Base-by-base conservation (phyloP, 2,113 vertebrate species). In the Lampris megalopsis region DNA sequence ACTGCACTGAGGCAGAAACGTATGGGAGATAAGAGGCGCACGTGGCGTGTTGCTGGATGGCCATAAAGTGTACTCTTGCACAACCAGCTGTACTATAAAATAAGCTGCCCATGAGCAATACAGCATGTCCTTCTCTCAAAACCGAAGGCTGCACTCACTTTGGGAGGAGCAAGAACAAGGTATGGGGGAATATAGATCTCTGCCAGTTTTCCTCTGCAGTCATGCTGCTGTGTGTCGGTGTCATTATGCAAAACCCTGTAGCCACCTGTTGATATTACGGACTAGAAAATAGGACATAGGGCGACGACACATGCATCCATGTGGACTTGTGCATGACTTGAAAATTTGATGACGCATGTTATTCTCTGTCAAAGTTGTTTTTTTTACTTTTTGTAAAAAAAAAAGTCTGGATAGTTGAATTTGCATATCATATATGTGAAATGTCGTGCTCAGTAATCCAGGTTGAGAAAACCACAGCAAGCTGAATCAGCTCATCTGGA, bases 11-110 rank as follows among this genome's bases (percentile, higher is more conserved):
- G 11, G 4, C 3, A 65, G 41, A 48, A 66, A 77, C 58, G 38
- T 76, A 61, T 66, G 56, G 1, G 43, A 79, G 85, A 90, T 88
- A 89, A 86, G 66, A 70, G 11, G 24, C 2, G 4, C 90, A 86
- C 54, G 40, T 88, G 85, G 58, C 2, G 41, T 59, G 58, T 24
- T n/a, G 58, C 13, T n/a, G 10, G 49, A 41, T 49, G 66, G 68
- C 66, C 41, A 13, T 83, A 86, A 79, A 81, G 0, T 9, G 68
- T 63, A 5, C 9, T 24, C 70, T 90, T 89, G 68, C 68, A 82
- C 77, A 90, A 86, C 74, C 1, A 3, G 66, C 35, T 2, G 5
- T 50, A 77, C 41, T 76, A 88, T 91, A 86, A 82, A 63, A 57
- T 7, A 9, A 37, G 6, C 2, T 1, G n/a, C 1, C 24, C 1